These are phyloP conservation scores for Meriones unguiculatus DNA, from an alignment of 2,113 vertebrate genomes.

Conservation along the genomic window DNA sequence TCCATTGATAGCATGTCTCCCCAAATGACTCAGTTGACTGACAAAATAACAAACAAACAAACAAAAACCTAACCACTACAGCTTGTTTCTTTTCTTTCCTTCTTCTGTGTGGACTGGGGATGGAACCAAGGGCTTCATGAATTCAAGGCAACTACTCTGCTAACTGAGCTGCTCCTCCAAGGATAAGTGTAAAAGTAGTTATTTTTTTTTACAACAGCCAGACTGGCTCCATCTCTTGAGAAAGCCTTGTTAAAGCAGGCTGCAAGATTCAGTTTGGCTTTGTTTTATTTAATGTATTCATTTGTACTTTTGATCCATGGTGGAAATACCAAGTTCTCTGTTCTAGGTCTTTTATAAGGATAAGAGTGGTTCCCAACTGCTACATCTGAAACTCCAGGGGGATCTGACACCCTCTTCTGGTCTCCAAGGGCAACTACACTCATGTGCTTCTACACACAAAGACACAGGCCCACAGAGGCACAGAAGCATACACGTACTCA, in stretches of 20 bases:
- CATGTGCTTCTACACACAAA: background rate
- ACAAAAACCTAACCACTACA: background rate
- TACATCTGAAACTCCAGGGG: background rate
- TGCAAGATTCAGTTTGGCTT: conserved; percentile 12
- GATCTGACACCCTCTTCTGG: background rate
- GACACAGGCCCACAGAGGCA: background rate
- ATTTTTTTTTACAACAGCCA: background rate
- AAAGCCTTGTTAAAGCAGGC: background rate
- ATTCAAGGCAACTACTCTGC: background rate
- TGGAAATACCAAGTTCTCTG: background rate
- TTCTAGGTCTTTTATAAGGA: background rate
- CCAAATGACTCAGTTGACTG: background rate
- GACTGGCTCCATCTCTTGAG: background rate
- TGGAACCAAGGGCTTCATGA: background rate
- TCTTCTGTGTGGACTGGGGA: background rate
- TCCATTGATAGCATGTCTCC: background rate
- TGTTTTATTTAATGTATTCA: background rate
- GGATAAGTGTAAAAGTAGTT: background rate
- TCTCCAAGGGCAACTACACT: background rate
- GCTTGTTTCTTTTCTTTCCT: background rate
- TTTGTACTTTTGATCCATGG: background rate
- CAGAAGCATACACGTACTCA: background rate
- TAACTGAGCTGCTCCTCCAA: background rate
- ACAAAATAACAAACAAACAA: background rate
- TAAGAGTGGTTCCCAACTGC: background rate